These are phyloP conservation scores for Holothuria leucospilota DNA, from an alignment of 53 echinoderm and acorn worm species.

Conservation along the genomic window DNA sequence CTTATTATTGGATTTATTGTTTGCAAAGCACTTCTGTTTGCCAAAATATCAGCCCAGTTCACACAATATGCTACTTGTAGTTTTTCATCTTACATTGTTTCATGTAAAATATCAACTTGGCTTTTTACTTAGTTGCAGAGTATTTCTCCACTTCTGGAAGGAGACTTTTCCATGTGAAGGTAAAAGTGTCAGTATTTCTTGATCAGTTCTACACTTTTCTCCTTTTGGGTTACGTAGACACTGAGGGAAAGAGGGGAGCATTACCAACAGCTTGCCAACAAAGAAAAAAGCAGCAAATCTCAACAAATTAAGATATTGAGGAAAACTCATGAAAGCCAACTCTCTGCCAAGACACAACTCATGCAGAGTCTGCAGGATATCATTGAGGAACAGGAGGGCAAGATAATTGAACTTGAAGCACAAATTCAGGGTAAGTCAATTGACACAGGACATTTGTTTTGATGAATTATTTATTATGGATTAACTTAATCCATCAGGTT, in stretches of 20 bases:
- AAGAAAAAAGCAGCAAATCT: slow-evolving; percentile 87
- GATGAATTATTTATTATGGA: background rate
- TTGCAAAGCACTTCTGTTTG: no score
- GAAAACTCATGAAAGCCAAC: slow-evolving; percentile 92
- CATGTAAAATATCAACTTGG: no score
- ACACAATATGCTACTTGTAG: no score
- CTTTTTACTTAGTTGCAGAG: no score
- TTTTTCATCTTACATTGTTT: no score
- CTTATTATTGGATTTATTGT: no score
- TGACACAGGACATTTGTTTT: background rate
- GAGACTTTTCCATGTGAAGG: no score
- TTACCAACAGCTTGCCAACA: slow-evolving; percentile 76
- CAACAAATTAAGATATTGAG: slow-evolving; percentile 97
- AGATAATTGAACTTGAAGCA: slow-evolving; percentile 81
- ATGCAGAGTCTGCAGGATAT: slow-evolving; percentile 91
- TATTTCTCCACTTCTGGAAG: no score
- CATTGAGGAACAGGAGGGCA: slow-evolving; percentile 87
- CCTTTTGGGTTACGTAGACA: background rate
- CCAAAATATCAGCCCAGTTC: no score
- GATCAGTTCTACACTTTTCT: no score
- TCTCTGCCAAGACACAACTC: slow-evolving; percentile 84
- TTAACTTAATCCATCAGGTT: background rate
- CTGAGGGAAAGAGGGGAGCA: slow-evolving; percentile 77
- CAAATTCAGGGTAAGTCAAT: slow-evolving; percentile 70
- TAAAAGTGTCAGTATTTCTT: no score